Base-by-base conservation (phyloP, 1,140 invertebrate species). In the Tetraneura akinire region DNA sequence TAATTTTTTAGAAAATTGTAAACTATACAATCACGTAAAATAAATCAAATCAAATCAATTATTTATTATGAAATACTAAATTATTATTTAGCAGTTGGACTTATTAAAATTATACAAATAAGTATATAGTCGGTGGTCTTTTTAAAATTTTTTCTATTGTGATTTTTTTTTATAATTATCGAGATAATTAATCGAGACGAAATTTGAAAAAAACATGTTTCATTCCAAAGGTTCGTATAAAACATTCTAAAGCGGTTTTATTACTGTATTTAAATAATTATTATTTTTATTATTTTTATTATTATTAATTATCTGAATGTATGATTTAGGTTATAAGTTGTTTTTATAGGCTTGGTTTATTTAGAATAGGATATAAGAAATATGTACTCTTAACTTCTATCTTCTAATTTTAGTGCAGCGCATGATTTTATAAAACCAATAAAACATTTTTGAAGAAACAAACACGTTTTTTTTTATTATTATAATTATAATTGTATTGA, bases 341-440 rank as follows among this genome's bases (percentile, higher is more conserved):
- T 71, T 71, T 71, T 49, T 51, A 71, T 51, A 51, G 68, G 68
- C 47, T 71, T 51, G 23, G 49, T 71, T 71, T 71, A 42, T 71
- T 29, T 71, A 49, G 47, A 71, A 45, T 71, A 70, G 66, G 66
- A 37, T 4, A 60, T 32, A 37, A 37, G 3, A 37, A 49, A 23
- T 47, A 68, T n/a, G 23, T 71, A 71, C 47, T 71, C 68, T 26
- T 71, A 10, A 51, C 23, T 51, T 29, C 29, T 16, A 71, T 71
- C 68, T 71, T 71, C 68, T 71, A 51, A 71, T 51, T 71, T 71
- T 71, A 71, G 68, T n/a, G n/a, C 45, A 71, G 68, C 47, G 68
- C 68, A 51, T 71, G 26, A 71, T 71, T 71, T 71, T 71, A 3
- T 71, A 71, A 71, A 71, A 71, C 47, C 68, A 71, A 71, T 71